Conservation (phyloP, 2,888 invertebrate genomes). For the Quadroppia sp. region DNA sequence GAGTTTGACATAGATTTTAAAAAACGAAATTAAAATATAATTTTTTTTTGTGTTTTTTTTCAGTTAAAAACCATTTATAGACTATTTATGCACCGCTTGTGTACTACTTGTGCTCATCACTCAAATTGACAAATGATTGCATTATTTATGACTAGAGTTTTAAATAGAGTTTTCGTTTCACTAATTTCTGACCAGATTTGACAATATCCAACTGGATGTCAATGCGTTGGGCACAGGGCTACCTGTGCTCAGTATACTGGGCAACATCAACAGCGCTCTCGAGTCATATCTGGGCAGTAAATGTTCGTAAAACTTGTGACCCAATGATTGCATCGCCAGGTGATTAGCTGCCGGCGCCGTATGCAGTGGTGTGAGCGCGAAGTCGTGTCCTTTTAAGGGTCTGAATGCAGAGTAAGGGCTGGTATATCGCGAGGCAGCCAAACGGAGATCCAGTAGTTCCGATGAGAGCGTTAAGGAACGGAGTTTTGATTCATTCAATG, state of each 20-base stretch:
- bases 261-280: background rate
- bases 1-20: background rate
- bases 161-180: no score
- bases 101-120: no score
- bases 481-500: slow-evolving; percentile 3
- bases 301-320: slow-evolving; percentile 16
- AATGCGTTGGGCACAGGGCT: background rate
- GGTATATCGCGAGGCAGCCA: background rate
- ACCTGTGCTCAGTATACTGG: slow-evolving; percentile 15
- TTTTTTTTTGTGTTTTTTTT: no score
- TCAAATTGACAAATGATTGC: no score
- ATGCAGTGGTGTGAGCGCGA: background rate
- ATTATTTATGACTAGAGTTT: no score
- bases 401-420: slow-evolving; percentile 1
- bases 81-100: no score
- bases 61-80: no score
- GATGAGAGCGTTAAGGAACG: slow-evolving; percentile 19
- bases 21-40: no score
- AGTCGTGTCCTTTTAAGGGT: slow-evolving; percentile 4
- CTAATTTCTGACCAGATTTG: slow-evolving; percentile 23
- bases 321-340: background rate
- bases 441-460: slow-evolving; percentile 18
- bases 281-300: slow-evolving; percentile 10
- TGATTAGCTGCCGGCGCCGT: background rate
- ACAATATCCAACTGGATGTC: slow-evolving; percentile 21